Conservation (phyloP, 2,888 invertebrate genomes). For the Chrysomela aeneicollis region DNA sequence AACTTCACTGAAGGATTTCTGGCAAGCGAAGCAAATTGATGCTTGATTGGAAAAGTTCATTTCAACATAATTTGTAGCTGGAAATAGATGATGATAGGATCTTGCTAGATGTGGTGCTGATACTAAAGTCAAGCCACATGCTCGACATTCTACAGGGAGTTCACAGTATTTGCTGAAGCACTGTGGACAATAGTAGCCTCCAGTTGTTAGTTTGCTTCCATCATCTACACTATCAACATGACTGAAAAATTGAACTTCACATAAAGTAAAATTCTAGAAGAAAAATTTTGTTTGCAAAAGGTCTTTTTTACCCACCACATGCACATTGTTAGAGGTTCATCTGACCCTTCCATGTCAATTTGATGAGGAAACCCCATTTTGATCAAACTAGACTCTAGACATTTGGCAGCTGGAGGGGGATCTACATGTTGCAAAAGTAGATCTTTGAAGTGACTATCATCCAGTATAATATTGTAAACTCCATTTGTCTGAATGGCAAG, state of each 20-base stretch:
- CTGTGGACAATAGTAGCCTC: constrained; percentile 91
- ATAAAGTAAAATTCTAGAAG: not conserved
- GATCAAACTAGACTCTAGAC: constrained; percentile 79
- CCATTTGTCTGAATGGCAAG: constrained; percentile 89
- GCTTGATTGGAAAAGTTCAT: constrained; percentile 68
- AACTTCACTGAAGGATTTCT: constrained; percentile 69
- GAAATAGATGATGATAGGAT: constrained; percentile 97
- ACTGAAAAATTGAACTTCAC: constrained; percentile 61
- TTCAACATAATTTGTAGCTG: constrained; percentile 86
- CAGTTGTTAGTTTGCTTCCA: constrained; percentile 73
- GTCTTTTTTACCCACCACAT: constrained; percentile 75
- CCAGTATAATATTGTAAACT: constrained; percentile 84
- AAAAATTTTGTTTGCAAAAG: not conserved
- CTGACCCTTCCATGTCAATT: constrained; percentile 65
- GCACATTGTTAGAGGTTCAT: constrained; percentile 82
- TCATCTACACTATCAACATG: constrained; percentile 82
- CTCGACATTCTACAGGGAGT: constrained; percentile 94
- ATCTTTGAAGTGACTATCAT: constrained; percentile 79
- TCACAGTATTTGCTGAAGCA: constrained; percentile 98
- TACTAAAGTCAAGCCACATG: constrained; percentile 94
- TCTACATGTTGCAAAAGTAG: constrained; percentile 72
- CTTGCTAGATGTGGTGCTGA: constrained; percentile 98
- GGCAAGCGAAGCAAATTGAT: constrained; percentile 77
- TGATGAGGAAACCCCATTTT: constrained; percentile 98
- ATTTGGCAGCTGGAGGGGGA: constrained; percentile 76